Evolutionary conservation across 53 echinoderm and acorn worm genomes (phyloP).

Genomic region (Astropecten irregularis): DNA sequence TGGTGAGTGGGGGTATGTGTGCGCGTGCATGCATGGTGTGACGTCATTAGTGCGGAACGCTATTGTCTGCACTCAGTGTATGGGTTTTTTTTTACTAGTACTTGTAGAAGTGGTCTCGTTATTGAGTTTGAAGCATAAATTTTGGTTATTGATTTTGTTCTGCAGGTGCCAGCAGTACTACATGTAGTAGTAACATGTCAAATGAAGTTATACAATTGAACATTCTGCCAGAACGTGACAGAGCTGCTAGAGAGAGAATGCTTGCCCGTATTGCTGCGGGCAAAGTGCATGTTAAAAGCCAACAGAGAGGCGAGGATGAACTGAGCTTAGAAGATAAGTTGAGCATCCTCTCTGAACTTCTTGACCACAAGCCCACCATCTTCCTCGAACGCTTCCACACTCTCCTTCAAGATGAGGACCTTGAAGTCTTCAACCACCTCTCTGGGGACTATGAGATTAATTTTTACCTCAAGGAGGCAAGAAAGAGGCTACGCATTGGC

Average conservation of each 20-base stretch:
- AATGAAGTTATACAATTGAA: too few relatives aligned
- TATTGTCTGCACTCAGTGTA: too few relatives aligned
- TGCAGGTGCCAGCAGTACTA: too few relatives aligned
- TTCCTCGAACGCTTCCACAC: conserved; percentile 78
- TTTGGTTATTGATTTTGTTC: too few relatives aligned
- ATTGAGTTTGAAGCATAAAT: too few relatives aligned
- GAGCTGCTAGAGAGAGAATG: conserved; percentile 59
- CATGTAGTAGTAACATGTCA: too few relatives aligned
- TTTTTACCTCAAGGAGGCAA: conserved; percentile 72
- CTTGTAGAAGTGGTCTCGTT: too few relatives aligned
- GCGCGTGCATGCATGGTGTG: too few relatives aligned
- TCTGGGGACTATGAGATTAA: conserved; percentile 73
- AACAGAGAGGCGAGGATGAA: conserved; percentile 80
- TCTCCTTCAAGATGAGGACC: conserved; percentile 61
- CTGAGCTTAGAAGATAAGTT: conserved; percentile 58
- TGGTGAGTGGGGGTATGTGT: too few relatives aligned
- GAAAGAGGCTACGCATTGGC: conserved; percentile 50
- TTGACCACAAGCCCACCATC: conserved; percentile 65
- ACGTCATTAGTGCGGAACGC: too few relatives aligned
- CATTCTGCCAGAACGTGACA: too few relatives aligned
- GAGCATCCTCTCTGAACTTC: conserved; percentile 54
- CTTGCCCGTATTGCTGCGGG: conserved; percentile 75
- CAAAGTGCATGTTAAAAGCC: conserved; percentile 72
- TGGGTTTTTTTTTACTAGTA: too few relatives aligned
- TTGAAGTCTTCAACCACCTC: conserved; percentile 59